A percentile compares a stretch with the other conserved stretches of the same genome.
These are phyloP conservation scores for Gila robusta DNA, from an alignment of 2,797 vertebrate species.

Conservation along the genomic window DNA sequence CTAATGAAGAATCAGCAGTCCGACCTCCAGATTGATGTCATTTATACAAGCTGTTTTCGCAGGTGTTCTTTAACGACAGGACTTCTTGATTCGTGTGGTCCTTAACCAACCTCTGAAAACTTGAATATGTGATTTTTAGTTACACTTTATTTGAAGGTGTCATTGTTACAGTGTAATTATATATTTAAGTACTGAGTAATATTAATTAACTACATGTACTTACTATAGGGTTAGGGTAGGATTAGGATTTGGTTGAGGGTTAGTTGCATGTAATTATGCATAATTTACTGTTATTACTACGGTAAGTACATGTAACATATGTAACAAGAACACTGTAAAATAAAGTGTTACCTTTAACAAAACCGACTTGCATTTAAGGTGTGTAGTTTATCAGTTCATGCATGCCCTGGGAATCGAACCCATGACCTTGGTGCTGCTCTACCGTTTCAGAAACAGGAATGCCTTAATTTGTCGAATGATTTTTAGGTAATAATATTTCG, in stretches of 20 bases:
- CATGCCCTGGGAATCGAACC: neutral
- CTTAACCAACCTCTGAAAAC: neutral
- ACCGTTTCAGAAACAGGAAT: neutral
- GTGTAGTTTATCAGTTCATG: neutral
- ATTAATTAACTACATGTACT: too few relatives aligned
- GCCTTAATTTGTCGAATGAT: neutral
- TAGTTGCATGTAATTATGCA: too few relatives aligned
- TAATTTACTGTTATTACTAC: too few relatives aligned
- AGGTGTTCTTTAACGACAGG: constrained; percentile 81
- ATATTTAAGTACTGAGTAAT: too few relatives aligned
- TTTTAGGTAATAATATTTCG: neutral
- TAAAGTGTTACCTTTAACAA: neutral
- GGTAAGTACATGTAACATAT: too few relatives aligned
- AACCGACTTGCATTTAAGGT: constrained; percentile 64
- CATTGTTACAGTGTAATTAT: too few relatives aligned
- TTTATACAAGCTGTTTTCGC: constrained; percentile 87
- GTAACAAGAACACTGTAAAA: too few relatives aligned
- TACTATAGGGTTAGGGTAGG: too few relatives aligned
- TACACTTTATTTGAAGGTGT: too few relatives aligned
- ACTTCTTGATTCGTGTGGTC: constrained; percentile 40
- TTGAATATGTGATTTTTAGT: too few relatives aligned
- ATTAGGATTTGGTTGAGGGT: too few relatives aligned
- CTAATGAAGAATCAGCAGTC: constrained; percentile 45
- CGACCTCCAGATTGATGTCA: constrained; percentile 84
- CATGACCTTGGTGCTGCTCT: neutral